phyloP scores from a whole-genome alignment of 1,140 invertebrate species.

The Conus ventricosus region DNA sequence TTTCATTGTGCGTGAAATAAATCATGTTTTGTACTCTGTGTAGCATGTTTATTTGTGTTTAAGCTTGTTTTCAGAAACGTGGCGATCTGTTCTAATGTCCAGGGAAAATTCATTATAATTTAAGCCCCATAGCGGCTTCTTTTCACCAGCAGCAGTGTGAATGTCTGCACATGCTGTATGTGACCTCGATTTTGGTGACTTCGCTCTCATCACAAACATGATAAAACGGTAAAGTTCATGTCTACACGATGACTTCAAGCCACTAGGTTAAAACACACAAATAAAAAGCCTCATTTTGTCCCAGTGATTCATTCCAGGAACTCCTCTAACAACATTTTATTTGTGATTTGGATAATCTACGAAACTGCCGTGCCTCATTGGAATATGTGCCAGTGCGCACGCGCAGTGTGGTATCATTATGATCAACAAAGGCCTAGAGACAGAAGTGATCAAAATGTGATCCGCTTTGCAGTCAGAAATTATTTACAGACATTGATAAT shows the following conservation, averaged over 20 bases:
- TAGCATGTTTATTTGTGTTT: no score
- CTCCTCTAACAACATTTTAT: not conserved
- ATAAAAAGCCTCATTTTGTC: not conserved
- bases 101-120: no score
- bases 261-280: no score
- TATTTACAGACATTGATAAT: not conserved
- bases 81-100: no score
- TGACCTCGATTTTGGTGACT: not conserved
- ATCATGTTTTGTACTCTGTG: no score
- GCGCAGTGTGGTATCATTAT: slow-evolving; percentile 60
- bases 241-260: no score
- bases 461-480: not conserved
- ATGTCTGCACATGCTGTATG: no score
- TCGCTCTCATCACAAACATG: not conserved
- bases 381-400: slow-evolving; percentile 54
- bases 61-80: no score
- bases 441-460: slow-evolving; percentile 21
- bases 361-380: slow-evolving; percentile 34
- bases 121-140: no score
- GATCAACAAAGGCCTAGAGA: slow-evolving; percentile 57
- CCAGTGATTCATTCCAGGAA: not conserved
- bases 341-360: not conserved
- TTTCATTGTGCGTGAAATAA: no score
- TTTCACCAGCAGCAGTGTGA: not conserved
- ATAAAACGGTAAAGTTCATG: no score